Evolutionary conservation across 2,113 vertebrate genomes (phyloP).

Genomic region (Aleadryas rufinucha): DNA sequence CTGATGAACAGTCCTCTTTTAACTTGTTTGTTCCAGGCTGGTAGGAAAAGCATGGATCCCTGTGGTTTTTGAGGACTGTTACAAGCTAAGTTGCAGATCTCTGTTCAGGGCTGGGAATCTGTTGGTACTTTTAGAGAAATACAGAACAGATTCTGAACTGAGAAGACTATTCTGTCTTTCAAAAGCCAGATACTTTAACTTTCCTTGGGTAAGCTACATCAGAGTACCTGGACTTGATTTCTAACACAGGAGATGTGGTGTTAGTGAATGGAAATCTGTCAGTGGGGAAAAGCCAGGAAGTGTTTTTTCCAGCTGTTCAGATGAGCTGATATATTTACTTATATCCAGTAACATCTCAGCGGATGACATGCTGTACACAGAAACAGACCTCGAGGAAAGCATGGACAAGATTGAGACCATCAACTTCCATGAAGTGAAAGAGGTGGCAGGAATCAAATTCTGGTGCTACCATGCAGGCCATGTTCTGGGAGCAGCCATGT

Average conservation of each 20-base stretch:
- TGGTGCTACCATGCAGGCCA: conserved; percentile 98
- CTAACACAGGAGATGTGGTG: rapidly evolving
- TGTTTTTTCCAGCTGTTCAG: background rate
- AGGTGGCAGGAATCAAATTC: conserved; percentile 97
- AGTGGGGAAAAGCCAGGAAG: background rate
- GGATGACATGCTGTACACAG: conserved; percentile 97
- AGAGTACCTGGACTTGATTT: background rate
- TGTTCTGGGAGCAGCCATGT: conserved; percentile 96
- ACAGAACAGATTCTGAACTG: background rate
- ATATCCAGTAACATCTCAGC: conserved; percentile 92
- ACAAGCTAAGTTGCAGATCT: background rate
- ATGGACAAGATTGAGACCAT: conserved; percentile 99
- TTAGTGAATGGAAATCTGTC: background rate
- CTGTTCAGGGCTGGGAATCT: background rate
- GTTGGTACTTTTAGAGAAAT: background rate
- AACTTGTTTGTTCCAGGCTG: background rate
- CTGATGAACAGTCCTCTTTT: background rate
- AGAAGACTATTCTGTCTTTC: background rate
- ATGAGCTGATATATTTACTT: conserved; percentile 12
- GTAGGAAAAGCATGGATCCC: background rate
- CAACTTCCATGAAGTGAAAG: conserved; percentile 98
- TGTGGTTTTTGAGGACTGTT: background rate
- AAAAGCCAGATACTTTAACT: background rate
- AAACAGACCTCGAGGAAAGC: conserved; percentile 96
- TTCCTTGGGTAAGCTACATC: background rate